A percentile compares a stretch with the other conserved stretches of the same genome.
Conservation (phyloP, 2,888 invertebrate genomes). For the Cremastinae sp. region DNA sequence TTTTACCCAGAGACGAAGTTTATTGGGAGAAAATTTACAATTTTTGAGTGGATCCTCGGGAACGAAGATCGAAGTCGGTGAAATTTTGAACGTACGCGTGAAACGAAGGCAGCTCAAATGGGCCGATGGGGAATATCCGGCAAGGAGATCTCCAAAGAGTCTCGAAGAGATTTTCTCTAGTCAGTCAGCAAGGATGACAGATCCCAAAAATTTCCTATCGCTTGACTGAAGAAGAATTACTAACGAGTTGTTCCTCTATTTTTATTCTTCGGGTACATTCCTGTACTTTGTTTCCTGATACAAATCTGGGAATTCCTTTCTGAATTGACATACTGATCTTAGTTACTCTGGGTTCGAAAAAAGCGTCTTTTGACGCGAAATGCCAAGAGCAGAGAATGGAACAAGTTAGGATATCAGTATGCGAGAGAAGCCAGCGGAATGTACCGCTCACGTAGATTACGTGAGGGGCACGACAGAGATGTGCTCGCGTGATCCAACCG, state of each 20-base stretch:
- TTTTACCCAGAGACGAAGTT: neutral
- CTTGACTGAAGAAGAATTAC: neutral
- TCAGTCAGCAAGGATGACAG: slow-evolving; percentile 4
- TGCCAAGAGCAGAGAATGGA: slow-evolving; percentile 75
- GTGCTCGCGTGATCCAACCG: slow-evolving; percentile 79
- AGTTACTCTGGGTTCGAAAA: too few species aligned
- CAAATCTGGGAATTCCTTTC: neutral
- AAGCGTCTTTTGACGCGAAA: slow-evolving; percentile 68
- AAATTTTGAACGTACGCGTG: neutral
- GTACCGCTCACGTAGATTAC: slow-evolving; percentile 79
- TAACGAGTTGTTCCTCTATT: too few species aligned
- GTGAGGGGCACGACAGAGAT: slow-evolving; percentile 79
- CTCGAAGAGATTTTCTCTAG: neutral
- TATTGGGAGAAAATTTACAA: too few species aligned
- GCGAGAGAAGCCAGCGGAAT: slow-evolving; percentile 80
- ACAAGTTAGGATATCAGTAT: slow-evolving; percentile 76
- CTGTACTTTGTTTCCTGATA: neutral
- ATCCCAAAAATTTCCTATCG: neutral
- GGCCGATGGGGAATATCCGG: slow-evolving; percentile 19
- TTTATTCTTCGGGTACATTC: neutral
- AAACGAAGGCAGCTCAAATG: neutral
- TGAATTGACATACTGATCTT: too few species aligned
- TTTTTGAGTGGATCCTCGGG: too few species aligned
- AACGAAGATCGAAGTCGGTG: neutral
- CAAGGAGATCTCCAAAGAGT: neutral